Evolutionary conservation across 2,888 invertebrate species (phyloP), one percentile per base, ranked within the genome.

Genomic region (Brenthis ino): DNA sequence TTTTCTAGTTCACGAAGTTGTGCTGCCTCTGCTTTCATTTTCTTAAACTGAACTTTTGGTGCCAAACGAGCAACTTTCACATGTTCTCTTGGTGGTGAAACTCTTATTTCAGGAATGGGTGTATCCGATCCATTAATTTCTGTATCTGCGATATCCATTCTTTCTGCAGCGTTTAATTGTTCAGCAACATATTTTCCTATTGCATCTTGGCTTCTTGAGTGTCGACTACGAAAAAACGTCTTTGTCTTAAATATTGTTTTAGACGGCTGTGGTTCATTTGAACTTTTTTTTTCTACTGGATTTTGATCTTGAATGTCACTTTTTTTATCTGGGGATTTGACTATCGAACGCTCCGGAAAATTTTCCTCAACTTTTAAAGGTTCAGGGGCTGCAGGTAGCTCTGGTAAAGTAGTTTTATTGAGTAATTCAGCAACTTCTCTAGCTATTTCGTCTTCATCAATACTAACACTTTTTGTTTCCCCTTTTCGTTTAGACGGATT

Each of bases 391-490:
- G 93, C 87, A 0, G 94, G 94, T 69, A 95, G 77, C 68, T 93
- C 93, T 0, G 95, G 94, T 14, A 95, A 90, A 16, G 88, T 84
- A 1, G 95, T 95, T 77, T 94, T 93, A 75, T 94, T 94, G 65
- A 96, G 88, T 60, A 96, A 81, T 76, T 94, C 94, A 54, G 95
- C 94, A 57, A 95, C 95, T 74, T 95, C 94, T 65, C 86, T 93
- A 6, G 93, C 90, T 64, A 94, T 83, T 64, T 94, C 92, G 37
- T 91, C 89, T 28, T 91, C 91, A 70, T 93, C 91, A 57, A 91
- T 77, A 75, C 88, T 91, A 37, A 88, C 65, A 70, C 89, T 90
- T 74, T 91, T 91, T 4, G 85, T 79, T 58, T 90, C 89, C 60
- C 90, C 88, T 73, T 87, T 90, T 57, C 87, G 82, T 76, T 88